Evolutionary conservation across 1,140 invertebrate genomes (phyloP).

Genomic region (Ceratina calcarata): DNA sequence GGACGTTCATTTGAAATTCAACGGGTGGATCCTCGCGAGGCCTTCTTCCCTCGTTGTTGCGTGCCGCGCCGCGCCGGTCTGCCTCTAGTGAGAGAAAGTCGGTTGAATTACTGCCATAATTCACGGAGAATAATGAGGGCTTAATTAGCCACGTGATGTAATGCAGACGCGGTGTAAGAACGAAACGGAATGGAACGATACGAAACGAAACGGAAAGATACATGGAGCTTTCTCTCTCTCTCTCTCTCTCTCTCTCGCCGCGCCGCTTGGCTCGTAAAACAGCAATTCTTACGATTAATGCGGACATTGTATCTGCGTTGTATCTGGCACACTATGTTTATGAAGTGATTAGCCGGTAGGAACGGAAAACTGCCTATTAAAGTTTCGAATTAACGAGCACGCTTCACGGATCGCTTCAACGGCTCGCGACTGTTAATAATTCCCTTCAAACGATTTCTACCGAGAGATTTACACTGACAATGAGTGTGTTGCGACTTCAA

Average conservation of each 20-base stretch:
- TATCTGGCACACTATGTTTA: slow-evolving; percentile 57
- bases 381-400: slow-evolving; percentile 56
- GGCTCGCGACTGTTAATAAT: slow-evolving; percentile 12
- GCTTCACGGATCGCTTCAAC: slow-evolving; percentile 35
- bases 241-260: not conserved
- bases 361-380: slow-evolving; percentile 55
- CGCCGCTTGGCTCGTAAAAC: slow-evolving; percentile 53
- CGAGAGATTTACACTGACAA: not conserved
- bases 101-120: slow-evolving; percentile 65
- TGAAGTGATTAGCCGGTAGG: slow-evolving; percentile 61
- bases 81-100: slow-evolving; percentile 63
- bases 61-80: slow-evolving; percentile 31
- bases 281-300: slow-evolving; percentile 65
- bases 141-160: slow-evolving; percentile 70
- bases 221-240: no score
- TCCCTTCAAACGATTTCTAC: not conserved
- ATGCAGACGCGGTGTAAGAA: slow-evolving; percentile 61
- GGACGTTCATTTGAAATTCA: slow-evolving; percentile 65
- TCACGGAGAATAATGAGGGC: slow-evolving; percentile 69
- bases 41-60: slow-evolving; percentile 39
- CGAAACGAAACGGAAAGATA: slow-evolving; percentile 60
- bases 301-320: slow-evolving; percentile 58
- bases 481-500: not conserved
- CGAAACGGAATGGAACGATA: slow-evolving; percentile 64
- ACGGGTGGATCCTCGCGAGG: slow-evolving; percentile 60